A percentile compares a stretch with the other conserved stretches of the same genome.
Evolutionary conservation across 2,113 vertebrate genomes (phyloP).

Genomic region (Zosterops japonicus): DNA sequence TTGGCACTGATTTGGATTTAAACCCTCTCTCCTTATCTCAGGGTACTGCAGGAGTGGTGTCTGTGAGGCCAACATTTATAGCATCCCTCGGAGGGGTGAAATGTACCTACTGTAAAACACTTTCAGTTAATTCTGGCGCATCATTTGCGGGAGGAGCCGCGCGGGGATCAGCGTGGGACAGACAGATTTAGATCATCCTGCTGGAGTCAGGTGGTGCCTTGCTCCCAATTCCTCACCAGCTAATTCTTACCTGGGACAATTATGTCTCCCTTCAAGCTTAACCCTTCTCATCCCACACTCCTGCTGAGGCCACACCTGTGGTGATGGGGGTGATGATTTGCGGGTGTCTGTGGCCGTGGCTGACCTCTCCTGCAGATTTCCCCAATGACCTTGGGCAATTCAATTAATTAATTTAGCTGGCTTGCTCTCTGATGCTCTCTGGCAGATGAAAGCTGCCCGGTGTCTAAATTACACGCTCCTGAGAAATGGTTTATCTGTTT

Average conservation of each 20-base stretch:
- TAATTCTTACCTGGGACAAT: slow-evolving; percentile 59
- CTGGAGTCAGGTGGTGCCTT: slow-evolving; percentile 13
- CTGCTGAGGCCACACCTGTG: no score
- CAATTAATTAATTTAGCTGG: neutral
- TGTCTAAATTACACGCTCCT: neutral
- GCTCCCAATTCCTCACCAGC: slow-evolving; percentile 32
- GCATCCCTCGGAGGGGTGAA: slow-evolving; percentile 45
- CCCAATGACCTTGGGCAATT: neutral
- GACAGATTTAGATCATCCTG: slow-evolving; percentile 22
- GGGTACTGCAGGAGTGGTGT: neutral
- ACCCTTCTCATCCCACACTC: neutral
- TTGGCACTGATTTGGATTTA: slow-evolving; percentile 29
- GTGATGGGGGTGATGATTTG: accelerated
- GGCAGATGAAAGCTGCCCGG: neutral
- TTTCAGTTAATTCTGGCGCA: slow-evolving; percentile 62
- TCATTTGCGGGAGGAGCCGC: neutral
- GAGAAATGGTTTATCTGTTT: neutral
- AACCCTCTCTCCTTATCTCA: neutral
- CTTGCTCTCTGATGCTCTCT: neutral
- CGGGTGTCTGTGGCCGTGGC: accelerated
- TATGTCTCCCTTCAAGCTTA: neutral
- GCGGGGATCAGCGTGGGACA: slow-evolving; percentile 17
- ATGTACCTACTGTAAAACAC: slow-evolving; percentile 61
- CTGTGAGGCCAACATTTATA: slow-evolving; percentile 34
- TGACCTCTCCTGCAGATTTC: neutral